Evolutionary conservation across 2,113 vertebrate genomes (phyloP).

Genomic region (Sander vitreus): DNA sequence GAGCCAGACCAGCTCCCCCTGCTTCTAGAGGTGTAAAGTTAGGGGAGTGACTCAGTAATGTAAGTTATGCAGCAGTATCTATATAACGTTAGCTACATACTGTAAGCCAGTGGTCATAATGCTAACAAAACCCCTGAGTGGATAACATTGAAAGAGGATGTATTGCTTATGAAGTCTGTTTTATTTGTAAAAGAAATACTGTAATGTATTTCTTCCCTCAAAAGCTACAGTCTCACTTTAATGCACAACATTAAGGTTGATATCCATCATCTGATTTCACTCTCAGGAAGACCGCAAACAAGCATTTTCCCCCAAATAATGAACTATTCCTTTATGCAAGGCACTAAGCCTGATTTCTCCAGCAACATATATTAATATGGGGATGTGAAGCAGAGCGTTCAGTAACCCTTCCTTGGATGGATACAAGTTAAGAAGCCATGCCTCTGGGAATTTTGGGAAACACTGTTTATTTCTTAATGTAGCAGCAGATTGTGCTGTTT

Average conservation of each 20-base stretch:
- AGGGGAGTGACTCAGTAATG: too few species aligned
- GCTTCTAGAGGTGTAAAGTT: too few species aligned
- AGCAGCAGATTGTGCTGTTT: slow-evolving; percentile 29
- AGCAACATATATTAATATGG: too few species aligned
- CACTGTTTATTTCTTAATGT: slow-evolving; percentile 11
- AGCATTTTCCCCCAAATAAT: not conserved
- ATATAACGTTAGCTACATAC: not conserved
- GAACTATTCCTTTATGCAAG: not conserved
- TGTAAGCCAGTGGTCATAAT: not conserved
- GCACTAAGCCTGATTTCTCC: too few species aligned
- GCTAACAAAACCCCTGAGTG: not conserved
- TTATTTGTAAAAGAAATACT: not conserved
- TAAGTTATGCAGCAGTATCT: too few species aligned
- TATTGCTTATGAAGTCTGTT: not conserved
- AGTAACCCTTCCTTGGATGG: not conserved
- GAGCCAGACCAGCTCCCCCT: too few species aligned
- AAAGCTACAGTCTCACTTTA: not conserved
- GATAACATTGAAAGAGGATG: not conserved
- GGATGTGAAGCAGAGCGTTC: not conserved
- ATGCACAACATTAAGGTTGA: too few species aligned
- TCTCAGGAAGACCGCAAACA: not conserved
- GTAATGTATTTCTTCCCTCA: not conserved
- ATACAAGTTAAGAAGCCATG: not conserved
- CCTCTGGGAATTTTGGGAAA: slow-evolving; percentile 62
- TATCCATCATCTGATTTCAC: not conserved